Base-by-base conservation (phyloP, 2,797 vertebrate genomes). In the Cyclura pinguis region DNA sequence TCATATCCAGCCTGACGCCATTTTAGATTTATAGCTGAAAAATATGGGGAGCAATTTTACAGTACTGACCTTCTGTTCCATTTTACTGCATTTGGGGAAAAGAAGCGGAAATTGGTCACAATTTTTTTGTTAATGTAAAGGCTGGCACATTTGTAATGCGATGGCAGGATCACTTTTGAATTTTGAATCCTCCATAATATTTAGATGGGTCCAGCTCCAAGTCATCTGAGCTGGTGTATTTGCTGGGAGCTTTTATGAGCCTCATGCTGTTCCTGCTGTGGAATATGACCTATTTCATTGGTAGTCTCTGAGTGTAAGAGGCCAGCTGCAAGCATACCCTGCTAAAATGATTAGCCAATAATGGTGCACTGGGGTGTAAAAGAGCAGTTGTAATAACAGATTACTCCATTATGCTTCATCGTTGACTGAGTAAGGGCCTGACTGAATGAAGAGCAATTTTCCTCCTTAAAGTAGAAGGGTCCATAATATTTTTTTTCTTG, bases 321-420 rank as follows among this genome's bases (percentile, higher is more conserved):
- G 50, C 42, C 55, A 84, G 81, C 89, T 91, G 50, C 91, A 90
- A 89, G 83, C 85, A 0, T n/a, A 35, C 67, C 18, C 14, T 59
- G 88, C 74, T 90, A 74, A 92, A 93, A 88, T 80, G 85, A 93
- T 93, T 93, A n/a, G 0, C 81, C 80, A 85, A 38, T 92, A 88
- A 69, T 90, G 91, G 85, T 89, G 64, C 91, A 84, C 55, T 1
- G 13, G 81, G 22, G 24, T 94, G 84, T 91, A 87, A 86, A 92
- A 72, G 47, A 94, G 72, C 69, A 91, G 1, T 89, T 93, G 84
- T 91, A 92, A 80, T 55, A 91, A 76, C 85, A 85, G 69, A 87
- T 91, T 87, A 74, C 42, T 92, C 78, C 57, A 47, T 87, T 91
- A 32, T 83, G 76, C 32, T 87, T 93, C 85, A 88, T 93, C 59